Conservation (phyloP, 2,888 invertebrate species). For the Troilus luridus region DNA sequence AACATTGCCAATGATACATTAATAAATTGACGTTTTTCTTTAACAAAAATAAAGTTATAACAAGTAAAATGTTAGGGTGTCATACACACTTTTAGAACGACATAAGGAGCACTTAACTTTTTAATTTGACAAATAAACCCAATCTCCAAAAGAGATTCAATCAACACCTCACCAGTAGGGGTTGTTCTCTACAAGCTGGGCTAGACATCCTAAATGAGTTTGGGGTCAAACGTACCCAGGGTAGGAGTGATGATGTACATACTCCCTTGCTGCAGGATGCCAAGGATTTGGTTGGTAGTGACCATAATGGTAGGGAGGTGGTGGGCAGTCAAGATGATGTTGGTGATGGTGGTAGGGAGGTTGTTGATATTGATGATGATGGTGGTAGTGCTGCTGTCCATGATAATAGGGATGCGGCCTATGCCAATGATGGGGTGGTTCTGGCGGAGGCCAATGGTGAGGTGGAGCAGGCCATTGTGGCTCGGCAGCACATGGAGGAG, state of each 20-base stretch:
- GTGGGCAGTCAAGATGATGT: constrained; percentile 63
- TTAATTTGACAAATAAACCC: constrained; percentile 51
- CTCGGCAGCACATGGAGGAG: constrained; percentile 56
- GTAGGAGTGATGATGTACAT: constrained; percentile 62
- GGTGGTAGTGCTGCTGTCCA: constrained; percentile 61
- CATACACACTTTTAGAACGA: constrained; percentile 37
- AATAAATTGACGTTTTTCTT: constrained; percentile 49
- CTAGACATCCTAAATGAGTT: constrained; percentile 64
- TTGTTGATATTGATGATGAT: constrained; percentile 62
- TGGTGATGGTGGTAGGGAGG: constrained; percentile 62
- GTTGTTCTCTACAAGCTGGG: constrained; percentile 64
- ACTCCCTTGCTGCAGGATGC: constrained; percentile 62
- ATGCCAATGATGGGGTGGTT: constrained; percentile 61
- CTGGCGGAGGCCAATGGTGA: constrained; percentile 48
- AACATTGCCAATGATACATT: constrained; percentile 37
- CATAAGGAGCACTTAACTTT: constrained; percentile 55
- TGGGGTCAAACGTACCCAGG: constrained; percentile 64
- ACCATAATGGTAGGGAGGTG: constrained; percentile 63
- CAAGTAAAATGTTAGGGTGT: constrained; percentile 16
- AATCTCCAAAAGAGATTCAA: constrained; percentile 42
- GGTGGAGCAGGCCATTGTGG: constrained; percentile 59
- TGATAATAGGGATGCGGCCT: constrained; percentile 62
- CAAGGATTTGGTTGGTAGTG: constrained; percentile 63
- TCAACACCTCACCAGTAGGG: constrained; percentile 62
- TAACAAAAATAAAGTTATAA: constrained; percentile 47